phyloP scores from a whole-genome alignment of 2,888 invertebrate genomes.

The Amblyteles armatorius region DNA sequence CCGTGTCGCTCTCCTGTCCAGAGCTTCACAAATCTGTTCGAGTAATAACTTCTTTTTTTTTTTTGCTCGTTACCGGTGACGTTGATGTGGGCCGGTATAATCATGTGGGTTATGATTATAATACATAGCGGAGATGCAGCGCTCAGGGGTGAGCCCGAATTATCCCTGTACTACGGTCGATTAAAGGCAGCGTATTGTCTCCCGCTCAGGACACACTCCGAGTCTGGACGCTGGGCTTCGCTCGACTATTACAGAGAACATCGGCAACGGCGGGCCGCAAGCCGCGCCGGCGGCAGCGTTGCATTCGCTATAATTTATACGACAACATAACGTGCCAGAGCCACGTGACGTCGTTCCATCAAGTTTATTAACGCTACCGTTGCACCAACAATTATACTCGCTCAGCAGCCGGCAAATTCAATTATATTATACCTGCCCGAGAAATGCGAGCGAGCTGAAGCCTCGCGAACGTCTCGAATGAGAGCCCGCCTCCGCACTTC shows the following conservation, averaged over 20 bases:
- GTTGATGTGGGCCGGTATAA: neutral
- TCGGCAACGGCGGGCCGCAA: slow-evolving; percentile 19
- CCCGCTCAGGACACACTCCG: slow-evolving; percentile 43
- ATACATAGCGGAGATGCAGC: neutral
- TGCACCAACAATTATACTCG: slow-evolving; percentile 61
- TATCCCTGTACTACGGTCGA: slow-evolving; percentile 31
- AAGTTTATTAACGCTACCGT: slow-evolving; percentile 62
- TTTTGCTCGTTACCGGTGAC: slow-evolving; percentile 1
- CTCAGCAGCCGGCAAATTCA: slow-evolving; percentile 58
- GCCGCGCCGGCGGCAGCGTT: slow-evolving; percentile 13
- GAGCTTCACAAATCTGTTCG: slow-evolving; percentile 35
- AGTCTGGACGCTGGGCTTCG: slow-evolving; percentile 39
- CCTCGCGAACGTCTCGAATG: slow-evolving; percentile 29
- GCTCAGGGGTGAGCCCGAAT: neutral
- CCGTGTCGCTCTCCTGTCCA: neutral
- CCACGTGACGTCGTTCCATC: slow-evolving; percentile 60
- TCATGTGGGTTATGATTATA: neutral
- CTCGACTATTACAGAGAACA: slow-evolving; percentile 21
- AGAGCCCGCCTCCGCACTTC: neutral
- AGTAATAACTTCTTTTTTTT: slow-evolving; percentile 39
- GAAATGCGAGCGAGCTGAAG: slow-evolving; percentile 15
- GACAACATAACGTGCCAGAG: slow-evolving; percentile 56
- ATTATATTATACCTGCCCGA: slow-evolving; percentile 43
- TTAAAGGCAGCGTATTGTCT: slow-evolving; percentile 58
- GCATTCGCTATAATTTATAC: slow-evolving; percentile 54